Percentiles rank a stretch among this genome's conserved stretches.
phyloP scores from a whole-genome alignment of 2,113 vertebrate genomes.

The Mionectes macconnelli region DNA sequence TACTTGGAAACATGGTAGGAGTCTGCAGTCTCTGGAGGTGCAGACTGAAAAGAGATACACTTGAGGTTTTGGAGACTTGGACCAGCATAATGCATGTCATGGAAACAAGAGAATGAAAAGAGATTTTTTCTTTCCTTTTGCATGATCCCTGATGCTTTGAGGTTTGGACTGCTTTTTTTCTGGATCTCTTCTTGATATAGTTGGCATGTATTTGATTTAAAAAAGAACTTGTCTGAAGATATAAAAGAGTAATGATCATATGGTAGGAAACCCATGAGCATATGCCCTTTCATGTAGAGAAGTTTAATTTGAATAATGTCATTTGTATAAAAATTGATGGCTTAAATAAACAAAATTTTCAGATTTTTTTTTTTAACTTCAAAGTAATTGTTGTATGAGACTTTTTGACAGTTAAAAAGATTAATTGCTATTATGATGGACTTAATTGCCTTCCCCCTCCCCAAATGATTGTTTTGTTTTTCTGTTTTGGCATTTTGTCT shows the following conservation, averaged over 20 bases:
- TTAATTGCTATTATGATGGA: not conserved
- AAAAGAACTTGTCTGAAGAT: not conserved
- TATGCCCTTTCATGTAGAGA: not conserved
- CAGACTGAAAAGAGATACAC: not conserved
- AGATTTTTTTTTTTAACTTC: not conserved
- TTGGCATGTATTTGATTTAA: not conserved
- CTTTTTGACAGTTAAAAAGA: not conserved
- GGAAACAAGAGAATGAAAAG: not conserved
- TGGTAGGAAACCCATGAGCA: not conserved
- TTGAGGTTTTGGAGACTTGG: conserved; percentile 19
- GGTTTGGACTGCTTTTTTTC: not conserved
- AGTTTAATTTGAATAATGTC: not conserved
- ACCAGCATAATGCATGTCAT: not conserved
- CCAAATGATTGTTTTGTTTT: not conserved
- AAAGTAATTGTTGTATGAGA: not conserved
- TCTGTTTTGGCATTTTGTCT: not conserved
- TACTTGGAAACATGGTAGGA: not conserved
- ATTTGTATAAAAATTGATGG: not conserved
- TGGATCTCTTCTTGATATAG: not conserved
- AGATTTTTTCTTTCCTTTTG: conserved; percentile 1
- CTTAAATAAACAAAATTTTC: not conserved
- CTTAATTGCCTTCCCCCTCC: not conserved
- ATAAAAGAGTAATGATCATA: not conserved
- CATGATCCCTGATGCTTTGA: conserved; percentile 2
- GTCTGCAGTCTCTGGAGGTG: not conserved